Evolutionary conservation across 1,140 invertebrate genomes (phyloP).

Genomic region (Bombus terrestris): DNA sequence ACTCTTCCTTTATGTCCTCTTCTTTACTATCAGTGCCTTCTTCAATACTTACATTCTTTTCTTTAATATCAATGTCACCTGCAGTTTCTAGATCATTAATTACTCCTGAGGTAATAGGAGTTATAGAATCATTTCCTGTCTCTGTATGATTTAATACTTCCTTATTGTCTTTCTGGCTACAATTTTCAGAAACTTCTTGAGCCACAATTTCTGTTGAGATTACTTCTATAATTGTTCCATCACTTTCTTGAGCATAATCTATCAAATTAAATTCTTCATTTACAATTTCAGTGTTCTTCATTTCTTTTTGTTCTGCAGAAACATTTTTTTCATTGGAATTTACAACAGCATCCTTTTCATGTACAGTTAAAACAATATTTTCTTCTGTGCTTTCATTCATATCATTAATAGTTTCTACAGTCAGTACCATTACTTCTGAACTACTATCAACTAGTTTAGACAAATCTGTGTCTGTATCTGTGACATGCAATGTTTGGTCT

Average conservation of each 20-base stretch:
- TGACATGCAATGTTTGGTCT: slow-evolving; percentile 24
- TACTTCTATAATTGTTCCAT: slow-evolving; percentile 56
- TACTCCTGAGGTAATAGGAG: neutral
- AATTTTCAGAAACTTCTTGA: slow-evolving; percentile 24
- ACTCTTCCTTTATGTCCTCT: neutral
- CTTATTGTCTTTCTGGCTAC: neutral
- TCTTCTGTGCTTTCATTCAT: slow-evolving; percentile 16
- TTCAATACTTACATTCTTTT: neutral
- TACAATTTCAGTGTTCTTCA: slow-evolving; percentile 25
- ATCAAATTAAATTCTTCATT: slow-evolving; percentile 59
- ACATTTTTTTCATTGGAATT: slow-evolving; percentile 12
- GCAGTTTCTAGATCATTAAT: neutral
- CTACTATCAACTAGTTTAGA: slow-evolving; percentile 44
- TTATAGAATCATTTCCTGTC: slow-evolving; percentile 10
- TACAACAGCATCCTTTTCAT: slow-evolving; percentile 34
- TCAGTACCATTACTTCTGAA: slow-evolving; percentile 59
- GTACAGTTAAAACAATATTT: slow-evolving; percentile 45
- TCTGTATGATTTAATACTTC: neutral
- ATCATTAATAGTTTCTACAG: slow-evolving; percentile 61
- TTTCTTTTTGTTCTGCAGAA: slow-evolving; percentile 1
- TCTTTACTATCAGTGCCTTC: neutral
- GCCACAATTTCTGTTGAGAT: slow-evolving; percentile 51
- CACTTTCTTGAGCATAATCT: slow-evolving; percentile 55
- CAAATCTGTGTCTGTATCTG: slow-evolving; percentile 52
- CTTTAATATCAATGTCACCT: neutral